These are phyloP conservation scores for Loxodonta africana DNA, from an alignment of 2,113 vertebrate species.

Conservation along the genomic window DNA sequence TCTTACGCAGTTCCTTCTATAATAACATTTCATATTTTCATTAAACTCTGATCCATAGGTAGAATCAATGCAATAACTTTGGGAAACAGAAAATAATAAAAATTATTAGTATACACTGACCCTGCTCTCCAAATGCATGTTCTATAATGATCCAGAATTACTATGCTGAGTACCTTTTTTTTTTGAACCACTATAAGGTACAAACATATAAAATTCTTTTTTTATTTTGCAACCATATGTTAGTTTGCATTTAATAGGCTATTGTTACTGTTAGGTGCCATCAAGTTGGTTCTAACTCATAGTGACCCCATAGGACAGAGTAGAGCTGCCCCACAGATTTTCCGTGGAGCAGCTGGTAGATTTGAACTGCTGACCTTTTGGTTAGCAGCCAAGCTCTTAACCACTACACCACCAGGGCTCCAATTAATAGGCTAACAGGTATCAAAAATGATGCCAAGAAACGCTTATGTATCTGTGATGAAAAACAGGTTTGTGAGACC, in stretches of 20 bases:
- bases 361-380: too few species aligned
- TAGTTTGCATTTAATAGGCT: conserved; percentile 48
- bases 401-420: too few species aligned
- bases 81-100: conserved; percentile 67
- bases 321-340: too few species aligned
- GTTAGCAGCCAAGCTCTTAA: too few species aligned
- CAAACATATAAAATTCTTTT: conserved; percentile 63
- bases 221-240: conserved; percentile 47
- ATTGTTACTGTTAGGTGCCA: too few species aligned
- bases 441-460: conserved; percentile 35
- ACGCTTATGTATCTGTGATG: not conserved
- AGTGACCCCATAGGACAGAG: too few species aligned
- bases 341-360: too few species aligned
- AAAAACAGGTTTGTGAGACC: not conserved
- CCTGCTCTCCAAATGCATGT: conserved; percentile 29
- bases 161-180: not conserved
- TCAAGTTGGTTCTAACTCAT: too few species aligned
- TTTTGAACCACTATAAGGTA: not conserved
- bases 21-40: conserved; percentile 73
- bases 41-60: conserved; percentile 63
- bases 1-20: conserved; percentile 49
- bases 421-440: conserved; percentile 3
- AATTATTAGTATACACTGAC: conserved; percentile 66
- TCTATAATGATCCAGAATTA: conserved; percentile 61
- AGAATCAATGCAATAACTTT: conserved; percentile 63